These are phyloP conservation scores for Parapsyche elsis DNA, from an alignment of 1,140 invertebrate species.

Conservation along the genomic window DNA sequence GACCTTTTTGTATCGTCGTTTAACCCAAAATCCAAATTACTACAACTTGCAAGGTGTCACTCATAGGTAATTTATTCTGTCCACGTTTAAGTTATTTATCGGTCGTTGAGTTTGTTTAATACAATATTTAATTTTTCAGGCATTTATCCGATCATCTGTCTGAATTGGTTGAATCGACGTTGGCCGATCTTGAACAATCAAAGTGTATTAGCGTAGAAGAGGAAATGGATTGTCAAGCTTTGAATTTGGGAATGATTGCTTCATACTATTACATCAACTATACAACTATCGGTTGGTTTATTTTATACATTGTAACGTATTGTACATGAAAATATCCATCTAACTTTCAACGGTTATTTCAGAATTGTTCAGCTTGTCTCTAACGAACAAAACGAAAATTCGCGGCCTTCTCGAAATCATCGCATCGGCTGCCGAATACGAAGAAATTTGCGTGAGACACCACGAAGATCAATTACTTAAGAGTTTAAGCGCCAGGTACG, in stretches of 20 bases:
- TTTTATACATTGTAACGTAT: not conserved
- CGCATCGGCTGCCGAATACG: conserved; percentile 96
- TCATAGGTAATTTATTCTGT: conserved; percentile 74
- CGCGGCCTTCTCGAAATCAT: conserved; percentile 98
- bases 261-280: conserved; percentile 99
- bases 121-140: conserved; percentile 58
- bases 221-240: conserved; percentile 94
- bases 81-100: no score
- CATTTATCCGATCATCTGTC: conserved; percentile 99
- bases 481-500: conserved; percentile 71
- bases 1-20: conserved; percentile 96
- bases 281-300: conserved; percentile 88
- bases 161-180: conserved; percentile 96
- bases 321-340: no score
- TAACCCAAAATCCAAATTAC: conserved; percentile 99
- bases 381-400: conserved; percentile 98
- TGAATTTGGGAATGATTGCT: conserved; percentile 99
- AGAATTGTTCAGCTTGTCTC: conserved; percentile 96
- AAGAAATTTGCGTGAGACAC: conserved; percentile 93
- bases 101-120: conserved; percentile 5
- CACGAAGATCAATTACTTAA: conserved; percentile 92
- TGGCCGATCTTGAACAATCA: conserved; percentile 95
- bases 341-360: no score
- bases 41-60: conserved; percentile 98
- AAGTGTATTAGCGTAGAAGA: conserved; percentile 99